Evolutionary conservation across 1,140 invertebrate genomes (phyloP).

Genomic region (Penaeus japonicus): DNA sequence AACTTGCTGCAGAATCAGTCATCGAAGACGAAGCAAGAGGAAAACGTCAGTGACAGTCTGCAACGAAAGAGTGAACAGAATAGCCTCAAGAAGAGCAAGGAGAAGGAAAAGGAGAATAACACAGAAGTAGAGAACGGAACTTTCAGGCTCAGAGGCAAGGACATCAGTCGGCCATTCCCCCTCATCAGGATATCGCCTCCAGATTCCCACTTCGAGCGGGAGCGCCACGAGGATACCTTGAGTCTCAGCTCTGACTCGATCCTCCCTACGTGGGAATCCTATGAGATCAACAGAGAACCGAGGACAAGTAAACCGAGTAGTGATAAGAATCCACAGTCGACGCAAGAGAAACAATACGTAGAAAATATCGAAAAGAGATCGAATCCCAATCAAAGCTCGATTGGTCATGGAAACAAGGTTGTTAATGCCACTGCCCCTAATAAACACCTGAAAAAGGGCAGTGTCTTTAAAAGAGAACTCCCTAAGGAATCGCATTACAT

Average conservation of each 20-base stretch:
- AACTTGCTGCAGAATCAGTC: conserved; percentile 25
- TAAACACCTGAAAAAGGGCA: neutral
- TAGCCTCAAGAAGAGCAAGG: neutral
- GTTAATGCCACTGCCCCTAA: too few relatives aligned
- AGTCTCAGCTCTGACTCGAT: neutral
- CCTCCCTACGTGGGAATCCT: neutral
- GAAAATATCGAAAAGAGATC: too few relatives aligned
- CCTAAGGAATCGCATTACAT: conserved; percentile 37
- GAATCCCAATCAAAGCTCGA: too few relatives aligned
- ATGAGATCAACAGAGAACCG: neutral
- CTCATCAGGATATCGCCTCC: neutral
- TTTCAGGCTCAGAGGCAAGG: neutral
- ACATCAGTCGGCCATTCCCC: neutral
- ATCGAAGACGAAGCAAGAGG: neutral
- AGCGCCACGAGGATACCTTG: neutral
- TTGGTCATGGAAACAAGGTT: too few relatives aligned
- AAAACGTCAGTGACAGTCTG: neutral
- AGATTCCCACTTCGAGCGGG: neutral
- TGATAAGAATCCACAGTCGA: neutral
- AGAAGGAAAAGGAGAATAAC: neutral
- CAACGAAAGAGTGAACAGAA: neutral
- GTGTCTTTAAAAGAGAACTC: neutral
- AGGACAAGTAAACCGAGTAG: neutral
- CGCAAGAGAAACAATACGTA: too few relatives aligned
- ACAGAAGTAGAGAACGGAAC: neutral